Conservation (phyloP, 2,113 vertebrate genomes). For the Ctenodactylus gundi region DNA sequence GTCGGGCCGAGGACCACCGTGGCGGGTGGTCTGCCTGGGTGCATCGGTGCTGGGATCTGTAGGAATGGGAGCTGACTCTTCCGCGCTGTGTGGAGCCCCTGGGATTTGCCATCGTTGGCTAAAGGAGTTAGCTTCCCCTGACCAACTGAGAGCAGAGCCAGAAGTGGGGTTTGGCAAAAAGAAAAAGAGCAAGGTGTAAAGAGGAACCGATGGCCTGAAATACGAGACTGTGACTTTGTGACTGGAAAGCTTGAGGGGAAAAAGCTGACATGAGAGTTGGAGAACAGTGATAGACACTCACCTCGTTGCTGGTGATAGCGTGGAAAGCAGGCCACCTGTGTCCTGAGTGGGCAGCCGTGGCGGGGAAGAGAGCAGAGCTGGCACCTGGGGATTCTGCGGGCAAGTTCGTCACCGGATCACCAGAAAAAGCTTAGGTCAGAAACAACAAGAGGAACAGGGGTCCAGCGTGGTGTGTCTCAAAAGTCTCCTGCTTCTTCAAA, state of each 20-base stretch:
- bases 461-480: background rate
- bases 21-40: too few relatives aligned
- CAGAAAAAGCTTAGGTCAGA: background rate
- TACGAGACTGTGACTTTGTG: background rate
- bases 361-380: background rate
- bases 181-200: background rate
- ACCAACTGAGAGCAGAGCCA: background rate
- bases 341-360: background rate
- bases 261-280: too few relatives aligned
- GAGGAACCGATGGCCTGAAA: background rate
- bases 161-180: background rate
- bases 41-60: too few relatives aligned
- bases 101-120: too few relatives aligned
- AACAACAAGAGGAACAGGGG: background rate
- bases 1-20: too few relatives aligned
- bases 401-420: background rate
- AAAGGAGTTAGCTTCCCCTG: background rate
- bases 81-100: background rate
- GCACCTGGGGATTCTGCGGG: fast-evolving
- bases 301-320: background rate
- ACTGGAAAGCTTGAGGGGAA: background rate
- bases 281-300: too few relatives aligned
- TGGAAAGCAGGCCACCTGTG: fast-evolving
- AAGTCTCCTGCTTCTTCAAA: background rate
- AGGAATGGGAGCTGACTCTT: background rate